These are phyloP conservation scores for crab-eating macaque (Macaca fascicularis) DNA, from an alignment of 2,113 vertebrate genomes.

Conservation along the genomic window T2T-MFA8v1.1 NC_088380.1:97231501-97232000, in stretches of 20 bases:
- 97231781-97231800: background rate
- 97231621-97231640: background rate
- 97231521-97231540: background rate
- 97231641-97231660: background rate
- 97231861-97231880: background rate
- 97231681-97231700: background rate
- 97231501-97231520: constrained; percentile 31
- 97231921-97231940: background rate
- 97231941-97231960: background rate
- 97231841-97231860: background rate
- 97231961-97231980: background rate
- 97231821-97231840: background rate
- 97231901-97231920: background rate
- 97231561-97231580: background rate
- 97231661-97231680: background rate
- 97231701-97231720: background rate
- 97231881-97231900: background rate
- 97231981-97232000: background rate
- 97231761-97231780: background rate
- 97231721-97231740: background rate
- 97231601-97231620: background rate
- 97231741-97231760: background rate
- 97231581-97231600: constrained; percentile 25
- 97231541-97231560: background rate
- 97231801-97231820: background rate